Percentiles rank a stretch among this genome's conserved stretches.
Evolutionary conservation across 2,113 vertebrate species (phyloP).

Genomic region (Alligator sinensis): DNA sequence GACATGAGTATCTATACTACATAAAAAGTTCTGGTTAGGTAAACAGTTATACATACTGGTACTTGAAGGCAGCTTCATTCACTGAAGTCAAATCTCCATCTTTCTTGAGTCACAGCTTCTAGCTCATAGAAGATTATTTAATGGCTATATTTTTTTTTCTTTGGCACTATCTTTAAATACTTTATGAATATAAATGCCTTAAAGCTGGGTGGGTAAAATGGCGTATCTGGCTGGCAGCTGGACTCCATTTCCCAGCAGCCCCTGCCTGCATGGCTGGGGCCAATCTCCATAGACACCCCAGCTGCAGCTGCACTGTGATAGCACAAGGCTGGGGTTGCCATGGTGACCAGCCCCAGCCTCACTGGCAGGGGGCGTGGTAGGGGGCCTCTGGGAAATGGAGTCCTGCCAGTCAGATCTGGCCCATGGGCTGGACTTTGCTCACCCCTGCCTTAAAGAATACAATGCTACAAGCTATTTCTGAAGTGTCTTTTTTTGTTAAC

Average conservation of each 20-base stretch:
- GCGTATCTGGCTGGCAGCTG: too few relatives aligned
- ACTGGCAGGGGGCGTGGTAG: too few relatives aligned
- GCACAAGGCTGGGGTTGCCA: too few relatives aligned
- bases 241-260: too few relatives aligned
- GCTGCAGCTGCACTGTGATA: too few relatives aligned
- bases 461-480: not conserved
- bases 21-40: not conserved
- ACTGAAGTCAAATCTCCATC: not conserved
- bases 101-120: not conserved
- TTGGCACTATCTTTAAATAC: not conserved
- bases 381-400: too few relatives aligned
- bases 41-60: rapidly evolving
- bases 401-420: too few relatives aligned
- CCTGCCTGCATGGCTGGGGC: too few relatives aligned
- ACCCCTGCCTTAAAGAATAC: not conserved
- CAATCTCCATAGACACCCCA: too few relatives aligned
- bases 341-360: too few relatives aligned
- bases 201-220: too few relatives aligned
- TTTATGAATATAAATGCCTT: not conserved
- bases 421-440: too few relatives aligned
- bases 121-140: not conserved
- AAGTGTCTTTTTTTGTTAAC: not conserved
- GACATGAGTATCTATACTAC: not conserved
- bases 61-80: not conserved
- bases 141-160: not conserved